phyloP scores from a whole-genome alignment of 2,888 invertebrate genomes.

The Sycophila texana region DNA sequence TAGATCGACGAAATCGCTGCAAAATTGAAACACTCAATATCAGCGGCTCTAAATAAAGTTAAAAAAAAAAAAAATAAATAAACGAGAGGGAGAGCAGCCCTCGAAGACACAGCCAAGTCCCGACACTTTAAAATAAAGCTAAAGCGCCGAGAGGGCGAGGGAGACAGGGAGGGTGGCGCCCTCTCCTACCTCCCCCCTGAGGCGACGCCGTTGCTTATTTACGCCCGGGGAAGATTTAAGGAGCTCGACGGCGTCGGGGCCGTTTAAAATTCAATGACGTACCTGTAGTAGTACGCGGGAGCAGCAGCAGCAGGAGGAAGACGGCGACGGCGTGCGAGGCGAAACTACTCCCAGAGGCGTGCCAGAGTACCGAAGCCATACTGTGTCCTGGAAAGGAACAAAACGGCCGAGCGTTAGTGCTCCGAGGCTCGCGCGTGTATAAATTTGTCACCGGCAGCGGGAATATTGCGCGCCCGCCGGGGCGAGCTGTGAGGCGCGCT shows the following conservation, averaged over 20 bases:
- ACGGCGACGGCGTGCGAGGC: slow-evolving; percentile 81
- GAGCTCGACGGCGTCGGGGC: neutral
- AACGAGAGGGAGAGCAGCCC: too few relatives aligned
- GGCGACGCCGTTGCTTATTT: too few relatives aligned
- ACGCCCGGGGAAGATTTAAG: too few relatives aligned
- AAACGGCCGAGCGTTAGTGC: neutral
- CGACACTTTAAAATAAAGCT: too few relatives aligned
- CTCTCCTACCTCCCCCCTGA: too few relatives aligned
- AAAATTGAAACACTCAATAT: too few relatives aligned
- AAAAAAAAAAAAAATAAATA: too few relatives aligned
- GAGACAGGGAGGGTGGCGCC: too few relatives aligned
- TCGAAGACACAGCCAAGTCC: too few relatives aligned
- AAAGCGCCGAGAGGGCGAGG: too few relatives aligned
- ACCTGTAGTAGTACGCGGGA: slow-evolving; percentile 86
- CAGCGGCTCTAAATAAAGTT: too few relatives aligned
- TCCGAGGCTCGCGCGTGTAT: neutral
- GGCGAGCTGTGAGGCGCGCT: neutral
- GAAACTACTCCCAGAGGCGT: slow-evolving; percentile 88
- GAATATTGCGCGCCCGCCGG: neutral
- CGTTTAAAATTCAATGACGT: slow-evolving; percentile 68
- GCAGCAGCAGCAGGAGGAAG: slow-evolving; percentile 80
- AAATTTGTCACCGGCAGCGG: slow-evolving; percentile 23
- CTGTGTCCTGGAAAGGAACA: slow-evolving; percentile 81
- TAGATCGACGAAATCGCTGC: too few relatives aligned
- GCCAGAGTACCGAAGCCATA: slow-evolving; percentile 90